Percentiles rank a stretch among this genome's conserved stretches.
These are phyloP conservation scores for Philopedon plagiatum DNA, from an alignment of 2,888 invertebrate species.

Conservation along the genomic window DNA sequence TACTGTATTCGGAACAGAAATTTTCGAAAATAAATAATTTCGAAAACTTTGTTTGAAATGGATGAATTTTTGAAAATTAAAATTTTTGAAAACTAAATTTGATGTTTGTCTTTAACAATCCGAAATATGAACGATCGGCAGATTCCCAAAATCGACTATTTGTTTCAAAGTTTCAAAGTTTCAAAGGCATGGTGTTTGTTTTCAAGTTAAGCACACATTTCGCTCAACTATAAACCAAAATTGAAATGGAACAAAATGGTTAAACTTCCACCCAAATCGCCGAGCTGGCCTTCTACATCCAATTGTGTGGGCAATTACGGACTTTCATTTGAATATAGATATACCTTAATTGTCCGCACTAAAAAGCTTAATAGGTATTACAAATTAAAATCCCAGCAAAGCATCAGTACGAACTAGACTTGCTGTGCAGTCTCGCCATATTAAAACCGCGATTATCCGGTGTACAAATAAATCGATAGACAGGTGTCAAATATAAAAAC, in stretches of 20 bases:
- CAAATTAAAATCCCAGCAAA: slow-evolving; percentile 44
- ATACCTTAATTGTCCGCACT: slow-evolving; percentile 44
- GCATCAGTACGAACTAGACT: slow-evolving; percentile 24
- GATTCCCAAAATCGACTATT: too few species aligned
- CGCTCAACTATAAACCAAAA: slow-evolving; percentile 9
- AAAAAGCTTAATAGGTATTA: slow-evolving; percentile 44
- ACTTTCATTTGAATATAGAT: slow-evolving; percentile 50
- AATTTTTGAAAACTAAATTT: too few species aligned
- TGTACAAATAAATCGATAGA: background rate
- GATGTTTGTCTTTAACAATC: too few species aligned
- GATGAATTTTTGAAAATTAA: too few species aligned
- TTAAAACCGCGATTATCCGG: background rate
- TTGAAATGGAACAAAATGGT: slow-evolving; percentile 1
- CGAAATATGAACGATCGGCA: too few species aligned
- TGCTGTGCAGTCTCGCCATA: background rate
- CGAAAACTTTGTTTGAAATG: too few species aligned
- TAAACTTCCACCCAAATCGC: slow-evolving; percentile 23
- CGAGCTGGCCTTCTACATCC: slow-evolving; percentile 38
- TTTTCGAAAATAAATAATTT: too few species aligned
- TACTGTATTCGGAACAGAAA: too few species aligned
- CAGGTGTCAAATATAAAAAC: background rate
- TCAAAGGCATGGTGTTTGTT: background rate
- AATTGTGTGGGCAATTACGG: slow-evolving; percentile 46
- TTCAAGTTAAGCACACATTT: background rate
- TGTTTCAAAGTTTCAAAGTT: too few species aligned